Evolutionary conservation across 2,888 invertebrate species (phyloP).

Genomic region (Lycophotia porphyrea): DNA sequence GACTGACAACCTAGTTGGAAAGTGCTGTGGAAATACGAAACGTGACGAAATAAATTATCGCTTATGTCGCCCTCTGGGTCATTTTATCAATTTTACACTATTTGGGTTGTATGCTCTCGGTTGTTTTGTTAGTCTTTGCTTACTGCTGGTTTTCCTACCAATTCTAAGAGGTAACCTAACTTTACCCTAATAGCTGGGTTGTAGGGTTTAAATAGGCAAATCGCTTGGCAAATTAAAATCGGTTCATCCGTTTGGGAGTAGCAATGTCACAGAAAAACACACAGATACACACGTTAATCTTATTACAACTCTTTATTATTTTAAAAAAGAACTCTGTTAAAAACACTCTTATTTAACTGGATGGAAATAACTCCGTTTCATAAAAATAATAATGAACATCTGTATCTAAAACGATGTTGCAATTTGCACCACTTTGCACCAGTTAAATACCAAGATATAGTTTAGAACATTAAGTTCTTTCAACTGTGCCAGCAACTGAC

Average conservation of each 20-base stretch:
- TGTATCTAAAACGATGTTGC: conserved; percentile 9
- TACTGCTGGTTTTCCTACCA: neutral
- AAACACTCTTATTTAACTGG: neutral
- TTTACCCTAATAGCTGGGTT: no score
- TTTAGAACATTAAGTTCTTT: neutral
- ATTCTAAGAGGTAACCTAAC: neutral
- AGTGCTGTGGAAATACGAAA: neutral
- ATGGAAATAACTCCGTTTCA: neutral
- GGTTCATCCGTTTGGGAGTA: neutral
- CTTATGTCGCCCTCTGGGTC: no score
- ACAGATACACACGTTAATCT: neutral
- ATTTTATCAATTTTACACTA: no score
- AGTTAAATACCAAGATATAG: neutral
- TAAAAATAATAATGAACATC: neutral
- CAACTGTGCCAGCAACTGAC: neutral
- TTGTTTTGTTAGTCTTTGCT: neutral
- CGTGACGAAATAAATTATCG: neutral
- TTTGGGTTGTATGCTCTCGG: no score
- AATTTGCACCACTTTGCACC: conserved; percentile 2
- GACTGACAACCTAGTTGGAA: neutral
- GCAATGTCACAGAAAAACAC: neutral
- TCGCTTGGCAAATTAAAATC: neutral
- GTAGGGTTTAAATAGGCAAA: no score
- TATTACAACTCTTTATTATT: neutral
- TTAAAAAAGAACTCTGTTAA: neutral